A percentile compares a stretch with the other conserved stretches of the same genome.
These are phyloP conservation scores for Tinamus major DNA, from an alignment of 2,797 vertebrate species.

Conservation along the genomic window DNA sequence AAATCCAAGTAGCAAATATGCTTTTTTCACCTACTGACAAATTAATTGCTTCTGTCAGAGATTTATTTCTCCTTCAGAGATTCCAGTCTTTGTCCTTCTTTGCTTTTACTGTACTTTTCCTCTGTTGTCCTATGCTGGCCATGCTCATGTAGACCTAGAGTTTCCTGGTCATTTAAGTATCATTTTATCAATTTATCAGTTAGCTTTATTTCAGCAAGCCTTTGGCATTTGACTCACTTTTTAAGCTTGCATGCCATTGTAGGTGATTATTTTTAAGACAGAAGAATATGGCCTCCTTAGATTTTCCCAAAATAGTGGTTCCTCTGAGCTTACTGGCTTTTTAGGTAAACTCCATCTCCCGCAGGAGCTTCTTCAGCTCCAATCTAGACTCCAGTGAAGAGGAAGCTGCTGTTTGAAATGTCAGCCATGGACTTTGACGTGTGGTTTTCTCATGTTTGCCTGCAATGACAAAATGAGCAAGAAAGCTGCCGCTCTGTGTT, in stretches of 20 bases:
- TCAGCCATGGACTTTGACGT: not conserved
- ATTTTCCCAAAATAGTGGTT: conserved; percentile 24
- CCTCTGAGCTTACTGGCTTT: not conserved
- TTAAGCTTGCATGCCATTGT: not conserved
- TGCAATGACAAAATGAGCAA: conserved; percentile 4
- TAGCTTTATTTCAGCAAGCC: conserved; percentile 16
- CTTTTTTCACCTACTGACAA: not conserved
- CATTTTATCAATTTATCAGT: not conserved
- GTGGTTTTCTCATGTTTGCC: conserved; percentile 19
- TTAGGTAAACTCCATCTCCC: not conserved
- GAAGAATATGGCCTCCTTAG: not conserved
- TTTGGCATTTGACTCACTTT: not conserved
- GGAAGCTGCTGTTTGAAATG: conserved; percentile 25
- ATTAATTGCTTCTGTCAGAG: not conserved
- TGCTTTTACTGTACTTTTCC: not conserved
- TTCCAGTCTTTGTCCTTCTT: not conserved
- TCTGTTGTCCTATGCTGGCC: not conserved
- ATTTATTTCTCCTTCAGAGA: not conserved
- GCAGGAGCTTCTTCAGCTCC: not conserved
- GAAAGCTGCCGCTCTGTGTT: conserved; percentile 10
- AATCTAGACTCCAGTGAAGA: not conserved
- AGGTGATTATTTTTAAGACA: not conserved
- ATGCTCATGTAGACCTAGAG: not conserved
- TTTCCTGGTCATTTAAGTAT: conserved; percentile 2
- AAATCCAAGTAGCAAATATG: not conserved